Conservation (phyloP, 1,140 invertebrate genomes). For the Tyrophagus putrescentiae region DNA sequence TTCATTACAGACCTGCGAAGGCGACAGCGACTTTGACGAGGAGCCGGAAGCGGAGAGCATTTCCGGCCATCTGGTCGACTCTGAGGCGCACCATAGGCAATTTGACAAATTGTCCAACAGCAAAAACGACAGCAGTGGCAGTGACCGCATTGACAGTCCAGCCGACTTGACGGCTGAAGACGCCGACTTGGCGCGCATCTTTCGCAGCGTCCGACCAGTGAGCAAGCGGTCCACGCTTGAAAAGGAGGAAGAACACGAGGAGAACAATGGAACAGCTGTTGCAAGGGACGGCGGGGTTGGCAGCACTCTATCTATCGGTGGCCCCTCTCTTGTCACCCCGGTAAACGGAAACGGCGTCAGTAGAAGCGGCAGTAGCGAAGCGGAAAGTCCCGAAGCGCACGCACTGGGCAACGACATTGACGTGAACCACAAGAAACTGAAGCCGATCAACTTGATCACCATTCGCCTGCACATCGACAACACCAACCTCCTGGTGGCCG, state of each 20-base stretch:
- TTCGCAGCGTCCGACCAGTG: background rate
- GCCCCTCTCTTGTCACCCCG: too few relatives aligned
- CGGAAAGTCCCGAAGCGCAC: background rate
- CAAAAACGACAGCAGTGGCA: background rate
- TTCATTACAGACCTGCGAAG: background rate
- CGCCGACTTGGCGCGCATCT: background rate
- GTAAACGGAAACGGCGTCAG: background rate
- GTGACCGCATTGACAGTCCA: background rate
- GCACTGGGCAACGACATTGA: constrained; percentile 1
- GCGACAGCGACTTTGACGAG: background rate
- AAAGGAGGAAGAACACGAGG: too few relatives aligned
- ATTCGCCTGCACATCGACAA: constrained; percentile 13
- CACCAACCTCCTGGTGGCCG: constrained; percentile 5
- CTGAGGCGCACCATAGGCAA: too few relatives aligned
- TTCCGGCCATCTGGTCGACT: background rate
- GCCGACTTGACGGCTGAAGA: background rate
- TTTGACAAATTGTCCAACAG: background rate
- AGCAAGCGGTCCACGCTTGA: too few relatives aligned
- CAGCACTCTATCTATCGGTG: too few relatives aligned
- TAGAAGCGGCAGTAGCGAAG: background rate
- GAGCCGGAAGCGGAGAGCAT: background rate
- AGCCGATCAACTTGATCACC: constrained; percentile 16
- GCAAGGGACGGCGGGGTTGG: too few relatives aligned
- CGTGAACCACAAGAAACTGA: background rate
- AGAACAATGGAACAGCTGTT: background rate